Percentiles rank a stretch among this genome's conserved stretches.
These are phyloP conservation scores for Tiliacea aurago DNA, from an alignment of 2,888 invertebrate genomes.

Conservation along the genomic window DNA sequence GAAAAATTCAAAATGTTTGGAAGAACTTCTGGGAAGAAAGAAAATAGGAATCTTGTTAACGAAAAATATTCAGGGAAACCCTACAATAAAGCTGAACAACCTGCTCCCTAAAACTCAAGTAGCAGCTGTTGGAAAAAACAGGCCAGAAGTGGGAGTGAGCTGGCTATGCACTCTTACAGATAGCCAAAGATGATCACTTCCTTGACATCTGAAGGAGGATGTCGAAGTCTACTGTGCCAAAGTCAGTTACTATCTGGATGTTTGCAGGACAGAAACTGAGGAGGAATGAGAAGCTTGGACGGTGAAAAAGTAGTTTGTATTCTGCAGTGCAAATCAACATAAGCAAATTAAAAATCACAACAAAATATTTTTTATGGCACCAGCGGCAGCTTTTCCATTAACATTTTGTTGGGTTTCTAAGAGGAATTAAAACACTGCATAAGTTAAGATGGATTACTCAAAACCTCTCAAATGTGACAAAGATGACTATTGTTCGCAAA, in stretches of 20 bases:
- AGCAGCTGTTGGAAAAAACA: not conserved
- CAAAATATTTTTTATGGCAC: not conserved
- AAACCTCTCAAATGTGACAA: not conserved
- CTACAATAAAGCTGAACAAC: constrained; percentile 3
- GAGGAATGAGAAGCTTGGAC: not conserved
- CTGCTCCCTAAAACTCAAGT: not conserved
- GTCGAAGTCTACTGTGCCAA: rapidly evolving
- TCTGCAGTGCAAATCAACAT: not conserved
- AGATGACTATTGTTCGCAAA: not conserved
- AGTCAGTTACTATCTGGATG: not conserved
- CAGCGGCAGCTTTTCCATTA: not conserved
- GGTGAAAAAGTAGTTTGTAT: not conserved
- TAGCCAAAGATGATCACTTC: not conserved
- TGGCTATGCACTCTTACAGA: not conserved
- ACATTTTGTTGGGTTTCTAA: not conserved
- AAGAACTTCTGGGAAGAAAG: not conserved
- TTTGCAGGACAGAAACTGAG: not conserved
- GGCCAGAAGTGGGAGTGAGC: not conserved
- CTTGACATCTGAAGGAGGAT: not conserved
- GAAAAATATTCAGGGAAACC: not conserved
- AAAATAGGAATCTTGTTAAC: not conserved
- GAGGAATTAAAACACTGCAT: not conserved
- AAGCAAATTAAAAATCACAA: not conserved
- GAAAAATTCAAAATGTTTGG: not conserved
- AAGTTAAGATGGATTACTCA: not conserved